Conservation (phyloP, 2,113 vertebrate genomes). For the Struthio camelus region DNA sequence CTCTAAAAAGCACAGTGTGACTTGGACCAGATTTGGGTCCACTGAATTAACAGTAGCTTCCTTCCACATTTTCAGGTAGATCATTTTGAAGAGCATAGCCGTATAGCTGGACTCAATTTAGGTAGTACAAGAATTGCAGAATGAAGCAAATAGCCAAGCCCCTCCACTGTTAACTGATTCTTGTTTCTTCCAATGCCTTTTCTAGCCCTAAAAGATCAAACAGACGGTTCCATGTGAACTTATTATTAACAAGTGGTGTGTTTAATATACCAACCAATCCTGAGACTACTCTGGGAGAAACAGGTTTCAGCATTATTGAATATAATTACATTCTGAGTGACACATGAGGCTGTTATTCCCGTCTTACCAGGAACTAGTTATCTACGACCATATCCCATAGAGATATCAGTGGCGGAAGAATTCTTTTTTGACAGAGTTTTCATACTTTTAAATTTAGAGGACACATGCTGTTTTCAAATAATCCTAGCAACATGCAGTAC, state of each 20-base stretch:
- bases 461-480: not conserved
- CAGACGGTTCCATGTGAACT: not conserved
- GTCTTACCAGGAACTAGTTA: not conserved
- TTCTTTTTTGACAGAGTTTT: not conserved
- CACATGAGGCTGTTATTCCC: not conserved
- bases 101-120: not conserved
- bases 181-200: not conserved
- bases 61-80: not conserved
- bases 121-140: not conserved
- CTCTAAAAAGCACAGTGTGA: not conserved
- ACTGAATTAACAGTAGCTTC: not conserved
- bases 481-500: not conserved
- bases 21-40: not conserved
- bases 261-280: accelerated
- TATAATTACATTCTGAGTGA: not conserved
- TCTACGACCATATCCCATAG: not conserved
- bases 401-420: not conserved
- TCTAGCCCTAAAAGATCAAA: not conserved
- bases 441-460: not conserved
- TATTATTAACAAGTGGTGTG: not conserved
- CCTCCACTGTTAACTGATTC: not conserved
- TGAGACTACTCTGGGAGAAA: not conserved
- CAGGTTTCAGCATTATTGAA: not conserved
- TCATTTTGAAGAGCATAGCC: not conserved
- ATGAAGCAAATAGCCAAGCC: not conserved